Conservation (phyloP, 2,888 invertebrate species). For the Arrhopalites spinosus region DNA sequence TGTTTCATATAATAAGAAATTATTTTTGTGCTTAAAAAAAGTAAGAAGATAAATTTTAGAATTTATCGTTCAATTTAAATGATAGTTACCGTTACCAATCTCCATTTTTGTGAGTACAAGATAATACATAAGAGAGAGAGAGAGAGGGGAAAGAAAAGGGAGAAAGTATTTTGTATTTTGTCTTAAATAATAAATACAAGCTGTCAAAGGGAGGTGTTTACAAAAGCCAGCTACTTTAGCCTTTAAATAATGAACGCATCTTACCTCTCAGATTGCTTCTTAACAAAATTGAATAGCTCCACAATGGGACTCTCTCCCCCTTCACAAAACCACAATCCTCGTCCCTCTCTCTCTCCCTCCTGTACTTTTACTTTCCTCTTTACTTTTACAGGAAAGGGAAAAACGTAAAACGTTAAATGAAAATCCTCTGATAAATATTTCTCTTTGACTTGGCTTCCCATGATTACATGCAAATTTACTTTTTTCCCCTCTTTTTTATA, state of each 20-base stretch:
- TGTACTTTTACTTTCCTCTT: not conserved
- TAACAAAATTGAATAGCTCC: constrained; percentile 11
- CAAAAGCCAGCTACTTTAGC: constrained; percentile 26
- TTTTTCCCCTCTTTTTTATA: not conserved
- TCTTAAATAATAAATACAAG: constrained; percentile 34
- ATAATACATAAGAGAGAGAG: not conserved
- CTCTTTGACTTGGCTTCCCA: constrained; percentile 11
- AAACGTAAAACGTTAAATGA: not conserved
- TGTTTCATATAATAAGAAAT: no score
- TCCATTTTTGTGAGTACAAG: not conserved
- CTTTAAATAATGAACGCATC: constrained; percentile 31
- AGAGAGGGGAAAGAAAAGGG: constrained; percentile 2
- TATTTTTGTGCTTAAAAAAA: no score
- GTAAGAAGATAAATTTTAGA: no score
- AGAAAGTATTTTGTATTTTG: constrained; percentile 33
- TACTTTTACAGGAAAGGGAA: not conserved
- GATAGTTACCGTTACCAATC: no score
- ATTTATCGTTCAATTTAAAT: no score
- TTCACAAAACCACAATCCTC: not conserved
- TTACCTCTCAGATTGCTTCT: constrained; percentile 26
- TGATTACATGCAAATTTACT: constrained; percentile 20
- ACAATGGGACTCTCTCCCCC: not conserved
- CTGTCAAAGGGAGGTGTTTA: constrained; percentile 30
- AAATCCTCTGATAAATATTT: constrained; percentile 29
- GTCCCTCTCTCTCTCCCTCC: no score